Evolutionary conservation across 2,113 vertebrate species (phyloP).

Genomic region (Takifugu bimaculatus): DNA sequence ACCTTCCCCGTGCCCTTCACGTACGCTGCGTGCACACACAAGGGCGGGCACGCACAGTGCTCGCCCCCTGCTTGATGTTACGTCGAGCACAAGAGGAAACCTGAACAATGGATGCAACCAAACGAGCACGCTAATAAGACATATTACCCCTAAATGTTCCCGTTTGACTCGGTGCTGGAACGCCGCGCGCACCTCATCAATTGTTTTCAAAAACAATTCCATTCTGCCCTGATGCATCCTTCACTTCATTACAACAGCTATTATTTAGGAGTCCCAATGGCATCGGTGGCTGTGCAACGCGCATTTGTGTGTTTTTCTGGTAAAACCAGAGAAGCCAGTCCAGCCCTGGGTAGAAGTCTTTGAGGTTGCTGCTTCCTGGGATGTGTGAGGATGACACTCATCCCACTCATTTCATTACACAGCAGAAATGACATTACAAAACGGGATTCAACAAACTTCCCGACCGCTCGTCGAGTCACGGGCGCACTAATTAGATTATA

Average conservation of each 20-base stretch:
- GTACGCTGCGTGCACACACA: not conserved
- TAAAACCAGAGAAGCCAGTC: slow-evolving; percentile 8
- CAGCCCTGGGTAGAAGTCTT: slow-evolving; percentile 42
- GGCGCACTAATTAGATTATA: slow-evolving; percentile 26
- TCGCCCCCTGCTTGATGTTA: not conserved
- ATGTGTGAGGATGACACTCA: slow-evolving; percentile 26
- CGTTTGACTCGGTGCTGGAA: slow-evolving; percentile 39
- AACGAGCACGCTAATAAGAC: slow-evolving; percentile 39
- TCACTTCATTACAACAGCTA: slow-evolving; percentile 57
- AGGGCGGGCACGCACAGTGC: not conserved
- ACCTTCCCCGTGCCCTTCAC: slow-evolving; percentile 19
- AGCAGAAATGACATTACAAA: slow-evolving; percentile 42
- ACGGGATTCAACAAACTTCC: slow-evolving; percentile 7
- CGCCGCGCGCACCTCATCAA: slow-evolving; percentile 28
- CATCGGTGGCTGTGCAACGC: slow-evolving; percentile 1
- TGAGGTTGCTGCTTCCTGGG: slow-evolving; percentile 20
- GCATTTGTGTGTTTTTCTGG: slow-evolving; percentile 11
- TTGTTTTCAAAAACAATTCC: slow-evolving; percentile 50
- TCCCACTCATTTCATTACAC: slow-evolving; percentile 55
- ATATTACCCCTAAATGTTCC: slow-evolving; percentile 17
- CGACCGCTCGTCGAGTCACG: slow-evolving; percentile 2
- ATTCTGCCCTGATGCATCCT: slow-evolving; percentile 49
- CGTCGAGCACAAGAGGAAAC: slow-evolving; percentile 6
- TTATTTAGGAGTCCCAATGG: slow-evolving; percentile 51
- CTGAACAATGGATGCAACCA: slow-evolving; percentile 30